These are phyloP conservation scores for Athetis lepigone DNA, from an alignment of 2,888 invertebrate species.

Conservation along the genomic window DNA sequence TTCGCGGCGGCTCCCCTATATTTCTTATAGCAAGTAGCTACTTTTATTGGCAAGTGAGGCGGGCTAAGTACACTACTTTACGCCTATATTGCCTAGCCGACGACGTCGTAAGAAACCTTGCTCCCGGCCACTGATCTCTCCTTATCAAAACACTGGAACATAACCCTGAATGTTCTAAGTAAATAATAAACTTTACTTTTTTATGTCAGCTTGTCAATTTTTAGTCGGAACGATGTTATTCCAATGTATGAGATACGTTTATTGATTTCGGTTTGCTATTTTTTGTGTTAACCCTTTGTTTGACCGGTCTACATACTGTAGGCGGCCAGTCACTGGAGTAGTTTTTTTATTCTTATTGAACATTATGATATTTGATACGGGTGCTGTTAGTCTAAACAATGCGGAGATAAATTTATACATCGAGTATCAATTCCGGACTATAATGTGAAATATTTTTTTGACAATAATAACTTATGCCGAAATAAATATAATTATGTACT, in stretches of 20 bases:
- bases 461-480: not conserved
- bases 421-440: not conserved
- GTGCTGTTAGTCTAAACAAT: conserved; percentile 45
- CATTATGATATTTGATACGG: conserved; percentile 47
- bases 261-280: conserved; percentile 56
- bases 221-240: conserved; percentile 53
- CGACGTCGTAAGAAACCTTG: conserved; percentile 69
- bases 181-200: conserved; percentile 57
- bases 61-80: conserved; percentile 72
- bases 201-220: conserved; percentile 58
- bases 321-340: conserved; percentile 38
- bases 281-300: conserved; percentile 58
- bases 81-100: conserved; percentile 66
- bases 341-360: conserved; percentile 37
- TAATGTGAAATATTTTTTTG: not conserved
- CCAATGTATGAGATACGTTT: conserved; percentile 57
- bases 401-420: conserved; percentile 13
- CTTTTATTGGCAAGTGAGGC: conserved; percentile 70
- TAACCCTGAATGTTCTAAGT: conserved; percentile 52
- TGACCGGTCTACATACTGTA: conserved; percentile 39
- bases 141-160: conserved; percentile 70
- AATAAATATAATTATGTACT: too few relatives aligned
- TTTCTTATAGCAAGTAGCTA: conserved; percentile 65
- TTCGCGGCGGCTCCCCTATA: conserved; percentile 57
- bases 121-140: conserved; percentile 63